Evolutionary conservation across 2,888 invertebrate genomes (phyloP), one percentile per base, ranked within the genome.

Genomic region (Ceratothoa steindachneri): DNA sequence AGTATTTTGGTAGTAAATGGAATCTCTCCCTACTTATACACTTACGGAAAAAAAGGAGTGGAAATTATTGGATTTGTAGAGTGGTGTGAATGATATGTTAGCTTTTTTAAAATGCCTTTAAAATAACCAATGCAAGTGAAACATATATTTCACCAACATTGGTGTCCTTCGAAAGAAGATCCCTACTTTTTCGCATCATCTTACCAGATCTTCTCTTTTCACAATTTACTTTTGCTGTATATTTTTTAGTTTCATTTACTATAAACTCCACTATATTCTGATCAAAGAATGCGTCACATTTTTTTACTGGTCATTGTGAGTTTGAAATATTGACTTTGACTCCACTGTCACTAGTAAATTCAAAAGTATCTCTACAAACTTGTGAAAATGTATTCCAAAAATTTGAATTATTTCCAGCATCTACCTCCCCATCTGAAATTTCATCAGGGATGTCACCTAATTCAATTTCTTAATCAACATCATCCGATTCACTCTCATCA

Each of bases 1-100:
- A n/a, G 52, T 52, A 69, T 29, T 69, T 69, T 22, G 52, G 15
- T 52, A 51, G 19, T 12, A 69, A 29, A 31, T 19, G 19, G 4
- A 69, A 69, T 27, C 69, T 69, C 1, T 69, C 69, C 22, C 69
- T 5, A 22, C 41, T 41, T 5, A 52, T 69, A 7, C 31, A n/a
- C 22, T 69, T 69, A 15, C 52, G 7, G 19, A 69, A 51, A n/a
- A 24, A 69, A 27, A 5, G 52, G 69, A 2, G 52, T 66, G 9
- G 28, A 12, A 28, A 66, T 27, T 9, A 60, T 7, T 9, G 19
- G n/a, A 9, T 22, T 60, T 60, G 9, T 60, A 60, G 60, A 60
- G n/a, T 60, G 60, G 24, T 60, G n/a, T 7, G n/a, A n/a, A 60
- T 19, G 7, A 19, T 12, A 12, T 7, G n/a, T 15, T 19, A 19